A percentile compares a stretch with the other conserved stretches of the same genome.
phyloP scores from a whole-genome alignment of 35 echinoderm and acorn worm genomes.

The Stichopus chloronotus region DNA sequence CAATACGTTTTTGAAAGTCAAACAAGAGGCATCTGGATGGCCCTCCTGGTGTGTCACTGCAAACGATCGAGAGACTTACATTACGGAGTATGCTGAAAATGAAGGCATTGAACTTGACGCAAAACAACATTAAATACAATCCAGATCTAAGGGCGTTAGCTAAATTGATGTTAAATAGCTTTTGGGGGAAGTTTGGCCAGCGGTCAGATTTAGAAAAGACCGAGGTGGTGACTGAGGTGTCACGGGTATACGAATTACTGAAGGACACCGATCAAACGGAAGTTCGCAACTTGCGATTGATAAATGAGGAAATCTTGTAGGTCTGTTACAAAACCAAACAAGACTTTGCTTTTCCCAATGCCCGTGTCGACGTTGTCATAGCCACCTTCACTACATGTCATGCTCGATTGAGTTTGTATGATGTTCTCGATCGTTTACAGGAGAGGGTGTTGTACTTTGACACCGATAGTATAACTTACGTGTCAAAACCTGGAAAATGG shows the following conservation, averaged over 20 bases:
- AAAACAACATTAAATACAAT: constrained; percentile 62
- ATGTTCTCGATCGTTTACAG: constrained; percentile 67
- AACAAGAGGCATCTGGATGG: too few relatives aligned
- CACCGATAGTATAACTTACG: too few relatives aligned
- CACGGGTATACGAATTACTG: constrained; percentile 53
- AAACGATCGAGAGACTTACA: constrained; percentile 54
- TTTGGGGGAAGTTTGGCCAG: constrained; percentile 80
- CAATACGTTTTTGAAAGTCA: too few relatives aligned
- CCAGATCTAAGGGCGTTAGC: constrained; percentile 60
- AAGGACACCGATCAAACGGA: constrained; percentile 13
- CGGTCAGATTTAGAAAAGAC: constrained; percentile 64
- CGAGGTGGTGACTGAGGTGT: constrained; percentile 38
- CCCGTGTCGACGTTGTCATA: constrained; percentile 71
- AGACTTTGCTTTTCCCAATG: constrained; percentile 57
- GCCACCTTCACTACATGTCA: constrained; percentile 74
- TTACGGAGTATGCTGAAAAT: constrained; percentile 46
- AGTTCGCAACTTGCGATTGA: constrained; percentile 56
- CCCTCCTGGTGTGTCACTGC: constrained; percentile 66
- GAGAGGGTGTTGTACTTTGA: too few relatives aligned
- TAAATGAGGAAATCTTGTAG: constrained; percentile 54
- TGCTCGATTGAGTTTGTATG: constrained; percentile 72
- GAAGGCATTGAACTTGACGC: constrained; percentile 68
- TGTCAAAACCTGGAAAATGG: constrained; percentile 3
- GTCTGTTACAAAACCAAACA: constrained; percentile 55
- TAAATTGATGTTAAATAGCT: constrained; percentile 73